These are phyloP conservation scores for Cataglyphis hispanica DNA, from an alignment of 1,140 invertebrate species.

Conservation along the genomic window DNA sequence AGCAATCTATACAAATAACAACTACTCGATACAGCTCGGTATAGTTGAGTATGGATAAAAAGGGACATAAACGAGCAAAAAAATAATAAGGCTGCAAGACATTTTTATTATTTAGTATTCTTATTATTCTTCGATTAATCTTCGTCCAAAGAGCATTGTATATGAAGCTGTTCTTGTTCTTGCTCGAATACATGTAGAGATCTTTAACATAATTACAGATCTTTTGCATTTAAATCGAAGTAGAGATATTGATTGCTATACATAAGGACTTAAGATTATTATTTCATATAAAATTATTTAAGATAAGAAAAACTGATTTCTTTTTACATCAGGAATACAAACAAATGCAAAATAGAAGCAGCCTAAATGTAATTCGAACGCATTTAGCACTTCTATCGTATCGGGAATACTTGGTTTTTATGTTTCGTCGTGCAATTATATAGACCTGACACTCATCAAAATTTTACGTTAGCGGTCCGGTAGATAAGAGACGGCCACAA, in stretches of 20 bases:
- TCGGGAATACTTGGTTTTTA: background rate
- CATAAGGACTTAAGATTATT: background rate
- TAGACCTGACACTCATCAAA: constrained; percentile 25
- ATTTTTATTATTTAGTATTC: constrained; percentile 26
- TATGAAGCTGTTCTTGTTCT: background rate
- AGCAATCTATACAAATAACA: constrained; percentile 60
- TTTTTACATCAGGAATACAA: background rate
- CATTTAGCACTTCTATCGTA: background rate
- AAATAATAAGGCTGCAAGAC: constrained; percentile 51
- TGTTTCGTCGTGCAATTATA: background rate
- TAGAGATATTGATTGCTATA: constrained; percentile 14
- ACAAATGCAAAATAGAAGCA: background rate
- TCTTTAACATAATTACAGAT: background rate
- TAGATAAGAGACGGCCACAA: constrained; percentile 1
- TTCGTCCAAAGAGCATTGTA: background rate
- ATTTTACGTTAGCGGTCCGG: constrained; percentile 11
- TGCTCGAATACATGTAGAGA: background rate
- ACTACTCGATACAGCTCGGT: constrained; percentile 3
- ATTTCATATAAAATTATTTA: background rate
- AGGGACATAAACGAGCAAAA: constrained; percentile 65
- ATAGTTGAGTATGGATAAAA: constrained; percentile 52
- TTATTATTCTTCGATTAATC: constrained; percentile 55
- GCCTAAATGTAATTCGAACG: background rate
- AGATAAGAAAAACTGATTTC: background rate
- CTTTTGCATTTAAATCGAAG: constrained; percentile 18